Evolutionary conservation across 2,888 invertebrate species (phyloP).

Genomic region (Andrena dorsata): DNA sequence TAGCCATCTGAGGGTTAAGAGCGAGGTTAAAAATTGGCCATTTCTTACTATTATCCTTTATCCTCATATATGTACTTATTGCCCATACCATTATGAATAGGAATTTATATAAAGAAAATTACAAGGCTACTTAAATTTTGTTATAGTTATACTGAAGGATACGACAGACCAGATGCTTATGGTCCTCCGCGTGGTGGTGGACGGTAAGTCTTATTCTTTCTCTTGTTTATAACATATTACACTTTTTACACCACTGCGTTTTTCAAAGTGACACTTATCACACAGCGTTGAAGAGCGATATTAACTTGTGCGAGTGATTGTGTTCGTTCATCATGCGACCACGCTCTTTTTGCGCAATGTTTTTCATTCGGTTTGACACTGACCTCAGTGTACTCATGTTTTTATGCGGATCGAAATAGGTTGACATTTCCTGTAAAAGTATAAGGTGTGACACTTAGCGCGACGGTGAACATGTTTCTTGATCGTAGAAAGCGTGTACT

Average conservation of each 20-base stretch:
- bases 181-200: slow-evolving; percentile 83
- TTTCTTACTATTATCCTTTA: not conserved
- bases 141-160: slow-evolving; percentile 82
- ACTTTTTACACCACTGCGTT: slow-evolving; percentile 62
- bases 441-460: slow-evolving; percentile 83
- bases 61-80: not conserved
- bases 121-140: not conserved
- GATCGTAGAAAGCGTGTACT: slow-evolving; percentile 44
- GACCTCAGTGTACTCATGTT: slow-evolving; percentile 61
- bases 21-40: no score
- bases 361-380: slow-evolving; percentile 56
- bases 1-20: no score
- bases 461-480: slow-evolving; percentile 45
- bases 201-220: slow-evolving; percentile 80
- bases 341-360: slow-evolving; percentile 69
- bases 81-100: not conserved
- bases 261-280: slow-evolving; percentile 62
- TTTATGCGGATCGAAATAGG: slow-evolving; percentile 69
- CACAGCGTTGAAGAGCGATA: slow-evolving; percentile 67
- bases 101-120: not conserved
- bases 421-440: slow-evolving; percentile 78
- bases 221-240: slow-evolving; percentile 36
- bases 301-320: slow-evolving; percentile 67
- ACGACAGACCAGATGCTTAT: slow-evolving; percentile 83
- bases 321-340: slow-evolving; percentile 67